Evolutionary conservation across 2,888 invertebrate genomes (phyloP).

Genomic region (Plemyria rubiginata): DNA sequence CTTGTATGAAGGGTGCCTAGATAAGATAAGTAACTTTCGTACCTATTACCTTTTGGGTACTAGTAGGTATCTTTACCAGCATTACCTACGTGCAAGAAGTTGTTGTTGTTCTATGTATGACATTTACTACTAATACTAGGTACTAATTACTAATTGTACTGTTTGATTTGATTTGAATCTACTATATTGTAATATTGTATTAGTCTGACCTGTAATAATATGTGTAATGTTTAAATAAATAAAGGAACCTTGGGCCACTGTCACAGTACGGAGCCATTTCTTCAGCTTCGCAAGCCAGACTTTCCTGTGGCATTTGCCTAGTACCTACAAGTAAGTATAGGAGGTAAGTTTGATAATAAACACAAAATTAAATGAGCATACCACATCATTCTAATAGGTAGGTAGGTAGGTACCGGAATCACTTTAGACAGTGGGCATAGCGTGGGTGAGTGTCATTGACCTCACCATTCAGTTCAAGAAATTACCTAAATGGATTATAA

Average conservation of each 20-base stretch:
- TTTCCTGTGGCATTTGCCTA: neutral
- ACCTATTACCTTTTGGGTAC: neutral
- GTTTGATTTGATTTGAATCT: no score
- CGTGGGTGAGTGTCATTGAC: conserved; percentile 25
- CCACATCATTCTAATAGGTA: conserved; percentile 1
- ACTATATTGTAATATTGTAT: no score
- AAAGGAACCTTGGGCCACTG: no score
- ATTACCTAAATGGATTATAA: conserved; percentile 30
- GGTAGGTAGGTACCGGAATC: conserved; percentile 23
- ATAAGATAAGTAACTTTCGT: neutral
- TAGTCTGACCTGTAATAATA: no score
- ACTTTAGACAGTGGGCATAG: conserved; percentile 27
- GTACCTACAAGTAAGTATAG: neutral
- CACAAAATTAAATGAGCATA: neutral
- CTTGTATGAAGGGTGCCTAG: conserved; percentile 8
- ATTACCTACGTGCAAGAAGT: neutral
- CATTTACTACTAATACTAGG: no score
- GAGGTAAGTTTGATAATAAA: neutral
- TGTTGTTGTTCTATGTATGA: neutral
- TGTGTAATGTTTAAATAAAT: no score
- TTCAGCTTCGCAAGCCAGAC: no score
- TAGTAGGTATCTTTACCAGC: neutral
- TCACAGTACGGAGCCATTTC: no score
- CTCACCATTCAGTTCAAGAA: conserved; percentile 13
- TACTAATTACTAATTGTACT: no score